Conservation (phyloP, 2,797 vertebrate species). For the Adelosebastes latens region DNA sequence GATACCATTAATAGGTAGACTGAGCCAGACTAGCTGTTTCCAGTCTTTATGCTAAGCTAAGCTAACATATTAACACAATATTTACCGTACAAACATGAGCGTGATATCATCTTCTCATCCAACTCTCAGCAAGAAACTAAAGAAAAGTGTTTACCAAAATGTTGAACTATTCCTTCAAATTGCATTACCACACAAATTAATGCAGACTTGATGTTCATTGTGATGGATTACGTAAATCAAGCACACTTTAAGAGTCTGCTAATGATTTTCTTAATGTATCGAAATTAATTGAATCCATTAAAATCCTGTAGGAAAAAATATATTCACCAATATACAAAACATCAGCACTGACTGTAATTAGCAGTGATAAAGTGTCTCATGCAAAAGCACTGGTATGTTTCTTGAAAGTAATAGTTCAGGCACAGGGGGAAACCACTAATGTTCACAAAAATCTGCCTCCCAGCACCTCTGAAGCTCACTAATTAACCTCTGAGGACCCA, state of each 20-base stretch:
- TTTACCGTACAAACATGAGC: background rate
- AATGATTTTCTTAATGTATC: background rate
- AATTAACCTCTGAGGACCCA: background rate
- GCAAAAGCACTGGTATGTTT: background rate
- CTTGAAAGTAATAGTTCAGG: background rate
- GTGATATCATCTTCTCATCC: background rate
- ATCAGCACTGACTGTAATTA: background rate
- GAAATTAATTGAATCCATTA: background rate
- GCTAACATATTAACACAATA: background rate
- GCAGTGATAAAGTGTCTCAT: background rate
- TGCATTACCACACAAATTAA: background rate
- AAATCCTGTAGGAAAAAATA: background rate
- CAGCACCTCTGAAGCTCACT: background rate
- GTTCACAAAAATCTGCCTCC: background rate
- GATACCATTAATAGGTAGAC: background rate
- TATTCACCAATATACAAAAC: background rate
- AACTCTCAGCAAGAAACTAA: background rate
- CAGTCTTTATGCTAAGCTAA: background rate
- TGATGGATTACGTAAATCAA: background rate
- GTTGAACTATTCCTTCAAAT: background rate
- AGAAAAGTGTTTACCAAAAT: background rate
- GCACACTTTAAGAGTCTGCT: background rate
- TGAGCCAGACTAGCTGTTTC: background rate
- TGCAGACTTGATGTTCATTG: background rate
- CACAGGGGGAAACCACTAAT: background rate